Evolutionary conservation across 2,113 vertebrate genomes (phyloP).

Genomic region (Alosa alosa): DNA sequence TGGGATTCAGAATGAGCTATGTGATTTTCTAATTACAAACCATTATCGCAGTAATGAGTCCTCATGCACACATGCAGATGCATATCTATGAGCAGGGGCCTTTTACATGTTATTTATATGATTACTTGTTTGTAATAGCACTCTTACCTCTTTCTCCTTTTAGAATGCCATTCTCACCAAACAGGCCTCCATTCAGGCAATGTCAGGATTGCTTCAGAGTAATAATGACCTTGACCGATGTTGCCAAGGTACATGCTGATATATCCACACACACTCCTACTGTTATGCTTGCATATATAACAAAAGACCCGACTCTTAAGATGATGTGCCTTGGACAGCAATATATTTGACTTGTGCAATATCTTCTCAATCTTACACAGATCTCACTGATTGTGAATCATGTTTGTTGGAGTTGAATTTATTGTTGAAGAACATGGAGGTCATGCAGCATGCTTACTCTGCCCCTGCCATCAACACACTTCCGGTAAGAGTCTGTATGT

Average conservation of each 20-base stretch:
- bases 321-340: neutral
- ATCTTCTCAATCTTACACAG: conserved; percentile 59
- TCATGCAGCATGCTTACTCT: conserved; percentile 93
- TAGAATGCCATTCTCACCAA: neutral
- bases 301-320: neutral
- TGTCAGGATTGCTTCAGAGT: neutral
- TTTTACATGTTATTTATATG: neutral
- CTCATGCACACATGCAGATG: too few species aligned
- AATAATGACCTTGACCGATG: neutral
- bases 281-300: neutral
- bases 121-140: neutral
- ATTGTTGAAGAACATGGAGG: conserved; percentile 93
- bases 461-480: conserved; percentile 92
- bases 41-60: too few species aligned
- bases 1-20: too few species aligned
- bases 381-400: conserved; percentile 85
- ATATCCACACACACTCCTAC: neutral
- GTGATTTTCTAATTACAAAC: too few species aligned
- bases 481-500: conserved; percentile 74
- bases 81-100: too few species aligned
- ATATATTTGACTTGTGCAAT: too few species aligned
- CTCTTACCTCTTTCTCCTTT: neutral
- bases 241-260: neutral
- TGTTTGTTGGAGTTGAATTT: conserved; percentile 90
- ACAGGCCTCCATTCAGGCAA: neutral